Conservation (phyloP, 2,888 invertebrate species). For the Trachelus troglodyta region DNA sequence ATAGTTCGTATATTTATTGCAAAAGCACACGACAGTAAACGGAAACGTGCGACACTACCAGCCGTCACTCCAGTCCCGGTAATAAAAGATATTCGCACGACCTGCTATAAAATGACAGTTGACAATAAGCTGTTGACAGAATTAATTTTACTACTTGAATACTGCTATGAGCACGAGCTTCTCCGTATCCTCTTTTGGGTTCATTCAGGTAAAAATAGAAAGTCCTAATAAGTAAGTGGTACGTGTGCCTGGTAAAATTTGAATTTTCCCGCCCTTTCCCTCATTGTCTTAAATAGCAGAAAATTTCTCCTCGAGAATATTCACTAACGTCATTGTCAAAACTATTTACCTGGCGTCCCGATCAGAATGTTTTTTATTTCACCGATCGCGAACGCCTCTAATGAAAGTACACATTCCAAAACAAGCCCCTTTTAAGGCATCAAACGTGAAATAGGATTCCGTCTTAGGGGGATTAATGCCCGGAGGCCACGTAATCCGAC, state of each 20-base stretch:
- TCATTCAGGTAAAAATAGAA: constrained; percentile 33
- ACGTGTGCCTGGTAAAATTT: too few relatives aligned
- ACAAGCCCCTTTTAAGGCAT: constrained; percentile 42
- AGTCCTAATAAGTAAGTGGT: constrained; percentile 16
- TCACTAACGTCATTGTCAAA: too few relatives aligned
- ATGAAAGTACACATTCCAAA: constrained; percentile 57
- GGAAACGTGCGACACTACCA: too few relatives aligned
- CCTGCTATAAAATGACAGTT: constrained; percentile 47
- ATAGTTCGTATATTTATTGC: too few relatives aligned
- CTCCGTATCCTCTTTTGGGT: not conserved
- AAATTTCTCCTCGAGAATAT: too few relatives aligned
- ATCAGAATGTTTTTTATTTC: constrained; percentile 32
- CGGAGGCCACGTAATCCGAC: constrained; percentile 62
- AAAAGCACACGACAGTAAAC: too few relatives aligned
- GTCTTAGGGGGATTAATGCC: constrained; percentile 59
- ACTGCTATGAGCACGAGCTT: constrained; percentile 7
- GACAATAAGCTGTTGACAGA: constrained; percentile 58
- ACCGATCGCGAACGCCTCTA: constrained; percentile 50
- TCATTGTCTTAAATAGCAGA: too few relatives aligned
- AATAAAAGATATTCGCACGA: constrained; percentile 41
- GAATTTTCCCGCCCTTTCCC: too few relatives aligned
- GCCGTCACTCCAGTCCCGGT: too few relatives aligned
- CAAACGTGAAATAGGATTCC: constrained; percentile 61
- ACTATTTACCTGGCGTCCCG: too few relatives aligned
- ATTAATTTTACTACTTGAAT: constrained; percentile 57